phyloP scores from a whole-genome alignment of 2,888 invertebrate genomes.

The Pherbina coryleti region DNA sequence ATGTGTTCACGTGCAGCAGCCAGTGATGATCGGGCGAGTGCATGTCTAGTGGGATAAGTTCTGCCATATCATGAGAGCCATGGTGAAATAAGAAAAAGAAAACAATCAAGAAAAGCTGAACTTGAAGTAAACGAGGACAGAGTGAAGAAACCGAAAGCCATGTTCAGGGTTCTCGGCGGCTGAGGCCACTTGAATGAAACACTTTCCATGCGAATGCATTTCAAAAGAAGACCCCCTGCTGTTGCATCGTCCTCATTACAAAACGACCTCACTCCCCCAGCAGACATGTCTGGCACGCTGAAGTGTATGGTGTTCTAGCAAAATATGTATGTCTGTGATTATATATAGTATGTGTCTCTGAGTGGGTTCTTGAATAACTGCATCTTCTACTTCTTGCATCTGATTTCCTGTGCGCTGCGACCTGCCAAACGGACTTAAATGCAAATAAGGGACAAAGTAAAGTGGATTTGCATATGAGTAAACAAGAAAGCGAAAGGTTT shows the following conservation, averaged over 20 bases:
- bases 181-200: slow-evolving; percentile 50
- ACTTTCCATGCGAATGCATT: slow-evolving; percentile 46
- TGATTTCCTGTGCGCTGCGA: not conserved
- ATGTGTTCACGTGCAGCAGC: not conserved
- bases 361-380: slow-evolving; percentile 2
- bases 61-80: not conserved
- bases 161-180: slow-evolving; percentile 15
- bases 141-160: not conserved
- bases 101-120: slow-evolving; percentile 20
- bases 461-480: slow-evolving; percentile 16
- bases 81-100: not conserved
- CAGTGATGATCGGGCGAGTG: not conserved
- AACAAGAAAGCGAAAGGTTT: slow-evolving; percentile 33
- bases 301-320: not conserved
- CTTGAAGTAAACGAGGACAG: slow-evolving; percentile 11
- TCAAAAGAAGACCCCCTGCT: slow-evolving; percentile 25
- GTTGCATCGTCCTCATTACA: slow-evolving; percentile 9
- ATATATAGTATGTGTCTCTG: not conserved
- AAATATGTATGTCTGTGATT: slow-evolving; percentile 9
- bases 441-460: not conserved
- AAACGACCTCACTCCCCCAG: slow-evolving; percentile 13
- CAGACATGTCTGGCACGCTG: slow-evolving; percentile 28
- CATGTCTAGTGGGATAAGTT: not conserved
- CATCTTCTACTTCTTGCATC: slow-evolving; percentile 6
- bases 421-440: not conserved